Evolutionary conservation across 2,888 invertebrate species (phyloP), one percentile per base, ranked within the genome.

Genomic region (Reticulitermes lucifugus): DNA sequence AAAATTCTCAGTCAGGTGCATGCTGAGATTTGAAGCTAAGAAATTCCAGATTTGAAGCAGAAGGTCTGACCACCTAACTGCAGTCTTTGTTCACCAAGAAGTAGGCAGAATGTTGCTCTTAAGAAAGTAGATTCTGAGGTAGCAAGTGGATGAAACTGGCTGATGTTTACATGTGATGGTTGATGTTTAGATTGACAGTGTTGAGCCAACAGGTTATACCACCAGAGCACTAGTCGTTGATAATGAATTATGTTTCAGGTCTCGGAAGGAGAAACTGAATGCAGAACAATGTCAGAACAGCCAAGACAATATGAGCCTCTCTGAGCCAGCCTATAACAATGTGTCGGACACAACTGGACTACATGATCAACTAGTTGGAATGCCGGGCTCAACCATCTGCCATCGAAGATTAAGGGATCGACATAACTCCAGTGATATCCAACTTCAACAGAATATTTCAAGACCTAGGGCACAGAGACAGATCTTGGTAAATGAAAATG

Each of bases 201-300:
- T 55, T 55, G 55, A 55, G 14, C 55, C 5, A 14, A 14, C 18
- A 55, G 14, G 14, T 55, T 55, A 18, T 5, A 55, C 55, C 14
- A 18, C 55, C 14, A 55, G 55, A 55, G 18, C 18, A 18, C 14
- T 18, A n/a, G n/a, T 65, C n/a, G 25, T 65, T 25, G 59, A 79
- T 80, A 70, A 22, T 60, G 12, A 60, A 65, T 65, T 65, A 10
- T 65, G 25, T 65, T 65, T 65, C 83, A 87, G 87, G 41, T 75
- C 83, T 25, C 86, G 87, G 25, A 87, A 87, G 79, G 86, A 87
- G 59, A 87, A 87, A 77, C 83, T 87, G 25, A 87, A 87, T 60
- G 80, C 85, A 55, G 86, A 87, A 0, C 87, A 82, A 73, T 83
- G 71, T 14, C 85, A 85, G 65, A 55, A 70, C 22, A 77, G 59